Evolutionary conservation across 2,113 vertebrate species (phyloP).

Genomic region (Chaetorhynchus papuensis): DNA sequence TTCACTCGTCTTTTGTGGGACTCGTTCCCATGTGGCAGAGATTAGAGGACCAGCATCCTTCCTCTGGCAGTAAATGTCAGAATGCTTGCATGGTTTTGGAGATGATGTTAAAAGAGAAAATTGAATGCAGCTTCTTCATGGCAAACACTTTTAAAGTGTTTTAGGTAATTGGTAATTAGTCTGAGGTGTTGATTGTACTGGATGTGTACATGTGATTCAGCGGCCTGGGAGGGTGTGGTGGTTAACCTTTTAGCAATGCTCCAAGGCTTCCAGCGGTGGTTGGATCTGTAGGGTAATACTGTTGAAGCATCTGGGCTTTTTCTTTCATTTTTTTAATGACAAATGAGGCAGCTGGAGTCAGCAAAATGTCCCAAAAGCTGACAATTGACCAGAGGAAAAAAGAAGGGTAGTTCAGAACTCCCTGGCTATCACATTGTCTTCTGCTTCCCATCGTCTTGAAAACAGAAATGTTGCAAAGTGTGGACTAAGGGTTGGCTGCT

Average conservation of each 20-base stretch:
- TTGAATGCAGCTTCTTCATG: not conserved
- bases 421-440: rapidly evolving
- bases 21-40: not conserved
- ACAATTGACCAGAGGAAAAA: not conserved
- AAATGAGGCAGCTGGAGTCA: not conserved
- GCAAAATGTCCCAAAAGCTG: not conserved
- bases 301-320: not conserved
- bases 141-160: not conserved
- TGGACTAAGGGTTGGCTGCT: not conserved
- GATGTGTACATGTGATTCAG: not conserved
- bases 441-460: not conserved
- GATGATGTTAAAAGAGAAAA: not conserved
- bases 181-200: not conserved
- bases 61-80: not conserved
- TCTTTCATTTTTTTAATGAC: not conserved
- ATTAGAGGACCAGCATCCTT: not conserved
- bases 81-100: not conserved
- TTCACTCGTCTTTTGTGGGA: not conserved
- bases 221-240: not conserved
- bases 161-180: not conserved
- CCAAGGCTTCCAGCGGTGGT: not conserved
- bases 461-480: rapidly evolving
- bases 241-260: not conserved
- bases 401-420: not conserved
- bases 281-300: not conserved